Evolutionary conservation across 2,797 vertebrate genomes (phyloP).

Genomic region (Babyrousa celebensis): DNA sequence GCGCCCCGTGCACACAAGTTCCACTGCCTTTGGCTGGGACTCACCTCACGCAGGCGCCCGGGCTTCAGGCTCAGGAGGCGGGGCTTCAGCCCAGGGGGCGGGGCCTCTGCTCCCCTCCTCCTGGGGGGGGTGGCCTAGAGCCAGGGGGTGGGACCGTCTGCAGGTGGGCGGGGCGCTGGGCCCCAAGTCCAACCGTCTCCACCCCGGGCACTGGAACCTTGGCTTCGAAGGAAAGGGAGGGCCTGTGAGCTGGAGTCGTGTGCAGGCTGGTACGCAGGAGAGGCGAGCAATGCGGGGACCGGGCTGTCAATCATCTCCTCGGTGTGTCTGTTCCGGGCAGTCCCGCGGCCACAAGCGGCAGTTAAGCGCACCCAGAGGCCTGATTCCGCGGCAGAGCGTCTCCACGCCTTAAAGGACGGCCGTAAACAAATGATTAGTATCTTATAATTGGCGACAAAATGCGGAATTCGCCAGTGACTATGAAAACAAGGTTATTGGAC

Average conservation of each 20-base stretch:
- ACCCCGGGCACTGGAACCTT: neutral
- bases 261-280: neutral
- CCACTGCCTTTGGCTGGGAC: neutral
- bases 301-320: neutral
- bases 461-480: neutral
- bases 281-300: neutral
- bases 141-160: rapidly evolving
- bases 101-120: neutral
- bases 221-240: neutral
- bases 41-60: neutral
- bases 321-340: neutral
- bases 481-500: neutral
- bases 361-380: neutral
- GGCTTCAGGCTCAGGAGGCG: neutral
- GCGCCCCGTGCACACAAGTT: neutral
- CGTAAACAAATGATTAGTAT: neutral
- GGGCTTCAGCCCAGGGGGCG: too few relatives aligned
- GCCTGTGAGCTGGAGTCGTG: neutral
- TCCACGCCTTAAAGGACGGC: neutral
- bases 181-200: neutral
- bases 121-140: neutral
- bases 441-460: neutral
- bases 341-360: neutral
- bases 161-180: neutral
- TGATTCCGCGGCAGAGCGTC: neutral